Evolutionary conservation across 1,140 invertebrate species (phyloP).

Genomic region (Acyrthosiphon pisum): DNA sequence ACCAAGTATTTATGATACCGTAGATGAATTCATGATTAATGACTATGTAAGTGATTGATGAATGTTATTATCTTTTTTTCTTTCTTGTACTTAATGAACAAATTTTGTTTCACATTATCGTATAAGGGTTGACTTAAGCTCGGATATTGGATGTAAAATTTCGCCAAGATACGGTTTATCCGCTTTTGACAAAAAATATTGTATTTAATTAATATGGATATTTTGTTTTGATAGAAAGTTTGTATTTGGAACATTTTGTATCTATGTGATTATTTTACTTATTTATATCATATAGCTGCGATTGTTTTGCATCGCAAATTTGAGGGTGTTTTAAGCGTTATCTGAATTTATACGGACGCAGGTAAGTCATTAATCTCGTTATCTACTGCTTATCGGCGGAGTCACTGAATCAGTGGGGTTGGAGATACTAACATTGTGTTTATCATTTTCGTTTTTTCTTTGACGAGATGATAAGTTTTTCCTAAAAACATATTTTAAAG

Average conservation of each 20-base stretch:
- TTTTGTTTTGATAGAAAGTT: background rate
- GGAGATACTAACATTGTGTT: background rate
- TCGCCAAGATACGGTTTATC: background rate
- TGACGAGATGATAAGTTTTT: background rate
- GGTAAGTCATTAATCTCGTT: background rate
- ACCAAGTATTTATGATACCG: background rate
- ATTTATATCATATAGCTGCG: background rate
- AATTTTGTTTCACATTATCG: background rate
- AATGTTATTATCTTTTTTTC: background rate
- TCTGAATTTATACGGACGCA: background rate
- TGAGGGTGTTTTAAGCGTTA: background rate
- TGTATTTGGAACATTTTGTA: background rate
- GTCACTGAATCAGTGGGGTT: no score
- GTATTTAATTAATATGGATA: background rate
- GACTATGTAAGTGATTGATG: background rate
- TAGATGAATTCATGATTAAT: background rate
- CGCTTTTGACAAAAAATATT: background rate
- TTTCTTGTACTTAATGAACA: background rate
- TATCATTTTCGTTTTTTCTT: background rate
- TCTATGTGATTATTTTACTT: background rate
- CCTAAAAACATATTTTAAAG: background rate
- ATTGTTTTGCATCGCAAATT: background rate
- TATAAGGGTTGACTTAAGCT: background rate
- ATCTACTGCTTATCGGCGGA: background rate
- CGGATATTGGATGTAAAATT: background rate